phyloP scores from a whole-genome alignment of 2,888 invertebrate species.

The Leptura quadrifasciata region DNA sequence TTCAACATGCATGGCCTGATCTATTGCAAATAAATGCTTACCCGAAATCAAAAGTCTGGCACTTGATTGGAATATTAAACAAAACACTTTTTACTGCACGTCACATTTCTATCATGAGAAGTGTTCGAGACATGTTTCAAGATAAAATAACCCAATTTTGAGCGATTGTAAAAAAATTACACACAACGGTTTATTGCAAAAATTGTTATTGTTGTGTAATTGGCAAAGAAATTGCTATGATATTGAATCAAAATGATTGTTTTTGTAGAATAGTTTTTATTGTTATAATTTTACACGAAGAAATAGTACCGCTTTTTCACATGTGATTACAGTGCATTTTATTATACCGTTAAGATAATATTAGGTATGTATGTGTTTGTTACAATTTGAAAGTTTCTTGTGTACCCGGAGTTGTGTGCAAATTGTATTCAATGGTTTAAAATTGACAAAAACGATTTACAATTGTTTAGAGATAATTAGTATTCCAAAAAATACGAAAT shows the following conservation, averaged over 20 bases:
- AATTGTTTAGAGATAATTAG: too few relatives aligned
- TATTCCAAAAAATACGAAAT: too few relatives aligned
- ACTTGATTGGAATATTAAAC: conserved; percentile 30
- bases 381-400: conserved; percentile 16
- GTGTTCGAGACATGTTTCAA: conserved; percentile 11
- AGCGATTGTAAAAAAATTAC: background rate
- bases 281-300: conserved; percentile 24
- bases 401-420: background rate
- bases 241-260: background rate
- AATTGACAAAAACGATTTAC: background rate
- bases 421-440: background rate
- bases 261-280: conserved; percentile 23
- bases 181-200: conserved; percentile 19
- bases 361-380: conserved; percentile 4
- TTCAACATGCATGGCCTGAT: conserved; percentile 35
- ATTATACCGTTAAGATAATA: conserved; percentile 21
- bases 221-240: conserved; percentile 13
- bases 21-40: conserved; percentile 28
- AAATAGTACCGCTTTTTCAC: conserved; percentile 22
- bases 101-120: conserved; percentile 22
- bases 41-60: conserved; percentile 37
- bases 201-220: conserved; percentile 25
- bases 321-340: conserved; percentile 24
- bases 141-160: conserved; percentile 19
- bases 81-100: background rate